Evolutionary conservation across 2,113 vertebrate species (phyloP), one percentile per base, ranked within the genome.

Genomic region (Gymnobelideus leadbeateri): DNA sequence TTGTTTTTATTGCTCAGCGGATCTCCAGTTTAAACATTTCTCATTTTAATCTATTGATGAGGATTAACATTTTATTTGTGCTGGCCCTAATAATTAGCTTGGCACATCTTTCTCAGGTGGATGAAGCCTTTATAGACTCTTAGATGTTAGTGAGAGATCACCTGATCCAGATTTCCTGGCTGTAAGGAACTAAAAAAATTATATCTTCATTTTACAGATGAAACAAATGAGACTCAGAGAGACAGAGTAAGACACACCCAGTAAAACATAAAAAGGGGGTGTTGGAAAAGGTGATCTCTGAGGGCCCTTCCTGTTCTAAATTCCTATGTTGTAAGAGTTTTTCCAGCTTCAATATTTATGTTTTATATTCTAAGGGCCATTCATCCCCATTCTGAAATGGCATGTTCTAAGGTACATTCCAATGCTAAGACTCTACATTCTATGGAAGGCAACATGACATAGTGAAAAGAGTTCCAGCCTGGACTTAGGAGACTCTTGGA

Each of bases 21-120:
- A 96, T 97, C 96, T 98, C 96, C 96, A 97, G 95, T 98, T 98
- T 97, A 98, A 98, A 95, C 95, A 97, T 98, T 98, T 98, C 95
- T 95, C 94, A 84, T 57, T 98, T 98, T 98, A 97, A 98, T 98
- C 98, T 98, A 92, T 97, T 97, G 97, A 96, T 94, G 97, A 97
- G 97, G 98, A 98, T 98, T 98, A 98, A 95, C 96, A 96, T 98
- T 98, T 98, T 97, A 98, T 97, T 98, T 96, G 93, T 91, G 95
- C 96, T 91, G 37, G 91, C 94, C 95, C 96, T 97, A 92, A 52
- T 96, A 97, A 97, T 92, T 94, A 95, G 93, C 47, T 47, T 52
- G 96, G 94, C 51, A 50, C 92, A 25, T 97, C 89, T 92, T 91
- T 91, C 28, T 43, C 50, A 3, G 26, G 31, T 49, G 43, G 12